Percentiles rank a stretch among this genome's conserved stretches.
Conservation (phyloP, 1,140 invertebrate species). For the Brachionus manjavacas region DNA sequence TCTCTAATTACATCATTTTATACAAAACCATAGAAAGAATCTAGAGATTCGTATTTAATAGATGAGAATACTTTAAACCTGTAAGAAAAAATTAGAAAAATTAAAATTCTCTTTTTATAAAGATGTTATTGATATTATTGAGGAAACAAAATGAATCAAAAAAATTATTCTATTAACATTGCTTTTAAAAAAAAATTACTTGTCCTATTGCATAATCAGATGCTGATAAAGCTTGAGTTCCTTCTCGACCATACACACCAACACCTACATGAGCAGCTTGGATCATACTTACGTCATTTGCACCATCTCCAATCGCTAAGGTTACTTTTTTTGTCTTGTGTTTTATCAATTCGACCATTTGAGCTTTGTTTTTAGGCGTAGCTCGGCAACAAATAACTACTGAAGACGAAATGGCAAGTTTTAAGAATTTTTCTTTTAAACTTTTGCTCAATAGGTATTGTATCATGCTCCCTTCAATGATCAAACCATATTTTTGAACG, state of each 20-base stretch:
- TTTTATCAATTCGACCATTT: slow-evolving; percentile 89
- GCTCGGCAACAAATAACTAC: slow-evolving; percentile 86
- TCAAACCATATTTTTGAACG: slow-evolving; percentile 4
- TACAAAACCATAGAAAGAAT: no score
- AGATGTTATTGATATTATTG: no score
- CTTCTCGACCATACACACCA: slow-evolving; percentile 96
- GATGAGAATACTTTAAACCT: no score
- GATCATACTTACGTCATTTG: slow-evolving; percentile 99
- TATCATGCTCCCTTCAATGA: slow-evolving; percentile 63
- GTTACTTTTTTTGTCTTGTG: slow-evolving; percentile 72
- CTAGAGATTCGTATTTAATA: no score
- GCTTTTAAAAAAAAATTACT: slow-evolving; percentile 67
- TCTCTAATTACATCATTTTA: no score
- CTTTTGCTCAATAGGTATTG: slow-evolving; percentile 87
- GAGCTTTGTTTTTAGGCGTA: slow-evolving; percentile 87
- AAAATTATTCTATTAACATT: no score
- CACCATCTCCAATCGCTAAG: slow-evolving; percentile 94
- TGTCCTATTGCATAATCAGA: slow-evolving; percentile 93
- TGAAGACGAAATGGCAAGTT: slow-evolving; percentile 83
- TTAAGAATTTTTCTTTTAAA: slow-evolving; percentile 83
- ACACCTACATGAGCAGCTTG: slow-evolving; percentile 77
- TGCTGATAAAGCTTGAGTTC: slow-evolving; percentile 91
- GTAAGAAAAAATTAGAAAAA: no score
- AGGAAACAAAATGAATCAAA: no score
- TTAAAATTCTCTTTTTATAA: no score